Percentiles rank a stretch among this genome's conserved stretches.
These are phyloP conservation scores for Dryococelus australis DNA, from an alignment of 2,888 invertebrate genomes.

Conservation along the genomic window DNA sequence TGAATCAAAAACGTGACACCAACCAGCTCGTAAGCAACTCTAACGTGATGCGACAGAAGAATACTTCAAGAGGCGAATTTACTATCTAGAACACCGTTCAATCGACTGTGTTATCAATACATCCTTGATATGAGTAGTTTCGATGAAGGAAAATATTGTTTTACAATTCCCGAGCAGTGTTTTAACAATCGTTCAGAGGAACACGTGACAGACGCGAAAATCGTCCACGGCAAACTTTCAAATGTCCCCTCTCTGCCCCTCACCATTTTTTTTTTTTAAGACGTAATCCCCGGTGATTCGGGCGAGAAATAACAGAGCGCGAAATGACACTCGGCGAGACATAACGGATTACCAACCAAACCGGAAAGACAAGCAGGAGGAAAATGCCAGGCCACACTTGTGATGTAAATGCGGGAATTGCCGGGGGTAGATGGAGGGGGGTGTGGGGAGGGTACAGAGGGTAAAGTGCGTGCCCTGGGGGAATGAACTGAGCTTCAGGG, in stretches of 20 bases:
- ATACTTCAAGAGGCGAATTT: too few relatives aligned
- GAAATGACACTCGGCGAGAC: not conserved
- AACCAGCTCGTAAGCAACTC: too few relatives aligned
- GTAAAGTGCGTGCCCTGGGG: slow-evolving; percentile 28
- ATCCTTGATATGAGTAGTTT: too few relatives aligned
- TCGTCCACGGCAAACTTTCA: not conserved
- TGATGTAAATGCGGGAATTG: slow-evolving; percentile 27
- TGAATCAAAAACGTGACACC: too few relatives aligned
- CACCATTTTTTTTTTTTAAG: not conserved
- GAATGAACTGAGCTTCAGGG: not conserved
- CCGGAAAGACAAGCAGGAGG: slow-evolving; percentile 24
- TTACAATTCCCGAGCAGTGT: too few relatives aligned
- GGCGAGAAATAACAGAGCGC: slow-evolving; percentile 3
- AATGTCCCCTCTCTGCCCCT: not conserved
- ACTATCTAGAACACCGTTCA: too few relatives aligned
- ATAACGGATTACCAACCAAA: slow-evolving; percentile 29
- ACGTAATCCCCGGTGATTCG: not conserved
- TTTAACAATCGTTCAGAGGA: not conserved
- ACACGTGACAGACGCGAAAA: not conserved
- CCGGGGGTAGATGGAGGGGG: not conserved
- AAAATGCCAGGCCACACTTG: not conserved
- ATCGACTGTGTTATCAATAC: too few relatives aligned
- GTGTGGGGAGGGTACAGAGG: not conserved
- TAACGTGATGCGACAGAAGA: too few relatives aligned
- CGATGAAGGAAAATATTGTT: too few relatives aligned